Evolutionary conservation across 2,888 invertebrate genomes (phyloP), one percentile per base, ranked within the genome.

Genomic region (Saturnia pavonia): DNA sequence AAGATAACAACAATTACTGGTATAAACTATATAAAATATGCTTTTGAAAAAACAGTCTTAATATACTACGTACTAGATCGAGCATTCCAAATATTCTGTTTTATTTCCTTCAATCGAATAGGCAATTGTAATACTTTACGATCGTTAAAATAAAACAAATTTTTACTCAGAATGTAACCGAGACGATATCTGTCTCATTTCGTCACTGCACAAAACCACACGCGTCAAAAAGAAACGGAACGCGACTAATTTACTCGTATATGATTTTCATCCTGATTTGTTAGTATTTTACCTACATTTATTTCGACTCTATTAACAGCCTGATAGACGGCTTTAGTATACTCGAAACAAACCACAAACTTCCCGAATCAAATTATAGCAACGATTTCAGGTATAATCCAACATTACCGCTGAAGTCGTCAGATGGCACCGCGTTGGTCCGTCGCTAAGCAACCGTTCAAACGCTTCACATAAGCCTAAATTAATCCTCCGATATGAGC

Each of bases 401-500:
- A 12, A 40, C 34, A 40, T 40, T 45, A 69, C 66, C 66, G 57
- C 25, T 27, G 14, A 27, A 60, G 57, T 70, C 42, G 51, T 75
- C 75, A 78, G 77, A 76, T 79, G 72, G 76, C 77, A 74, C 79
- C 77, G 68, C 74, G 76, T 76, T 77, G 77, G 74, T 72, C 70
- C 74, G 77, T 78, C 71, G 69, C 80, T 74, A 78, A 72, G 76
- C 73, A 77, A 80, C 80, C 34, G 71, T 73, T 71, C 72, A 70
- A 73, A 69, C 45, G 73, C 73, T 69, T 73, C 67, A 71, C 57
- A 70, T 74, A 71, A 74, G 72, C 73, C 73, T 57, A 84, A 83
- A 84, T 88, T 86, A 88, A 86, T 87, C 84, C 84, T 72, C 73
- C 73, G 78, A 78, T 78, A 80, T 77, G 79, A 83, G 82, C 81